Evolutionary conservation across 2,888 invertebrate genomes (phyloP).

Genomic region (Endomychus coccineus): DNA sequence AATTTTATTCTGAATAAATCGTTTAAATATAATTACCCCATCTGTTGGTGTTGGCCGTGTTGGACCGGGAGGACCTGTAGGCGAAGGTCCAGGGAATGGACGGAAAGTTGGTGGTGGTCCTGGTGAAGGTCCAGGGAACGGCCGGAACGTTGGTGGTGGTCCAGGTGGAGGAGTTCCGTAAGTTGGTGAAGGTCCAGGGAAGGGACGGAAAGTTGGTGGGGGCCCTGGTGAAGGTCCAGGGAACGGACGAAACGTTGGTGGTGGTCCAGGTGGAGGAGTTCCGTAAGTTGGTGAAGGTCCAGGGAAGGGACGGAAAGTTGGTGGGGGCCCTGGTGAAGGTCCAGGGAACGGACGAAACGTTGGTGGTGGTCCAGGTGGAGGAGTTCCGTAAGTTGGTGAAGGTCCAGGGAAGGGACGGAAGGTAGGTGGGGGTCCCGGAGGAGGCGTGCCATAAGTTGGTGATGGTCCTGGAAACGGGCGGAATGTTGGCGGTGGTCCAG

Average conservation of each 20-base stretch:
- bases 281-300: constrained; percentile 16
- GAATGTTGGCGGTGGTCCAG: constrained; percentile 21
- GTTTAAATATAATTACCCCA: too few relatives aligned
- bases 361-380: constrained; percentile 18
- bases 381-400: constrained; percentile 22
- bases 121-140: constrained; percentile 17
- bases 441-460: constrained; percentile 19
- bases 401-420: constrained; percentile 17
- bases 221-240: constrained; percentile 20
- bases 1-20: too few relatives aligned
- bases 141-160: constrained; percentile 3
- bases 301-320: constrained; percentile 19
- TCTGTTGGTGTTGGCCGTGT: constrained; percentile 22
- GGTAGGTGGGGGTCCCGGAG: constrained; percentile 20
- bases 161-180: constrained; percentile 14
- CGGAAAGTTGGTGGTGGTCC: constrained; percentile 24
- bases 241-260: constrained; percentile 16
- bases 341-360: constrained; percentile 16
- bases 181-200: constrained; percentile 14
- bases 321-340: constrained; percentile 15
- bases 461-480: not conserved
- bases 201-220: constrained; percentile 17
- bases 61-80: constrained; percentile 27
- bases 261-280: constrained; percentile 18
- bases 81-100: constrained; percentile 32